Evolutionary conservation across 2,113 vertebrate species (phyloP).

Genomic region (Ameiurus melas): DNA sequence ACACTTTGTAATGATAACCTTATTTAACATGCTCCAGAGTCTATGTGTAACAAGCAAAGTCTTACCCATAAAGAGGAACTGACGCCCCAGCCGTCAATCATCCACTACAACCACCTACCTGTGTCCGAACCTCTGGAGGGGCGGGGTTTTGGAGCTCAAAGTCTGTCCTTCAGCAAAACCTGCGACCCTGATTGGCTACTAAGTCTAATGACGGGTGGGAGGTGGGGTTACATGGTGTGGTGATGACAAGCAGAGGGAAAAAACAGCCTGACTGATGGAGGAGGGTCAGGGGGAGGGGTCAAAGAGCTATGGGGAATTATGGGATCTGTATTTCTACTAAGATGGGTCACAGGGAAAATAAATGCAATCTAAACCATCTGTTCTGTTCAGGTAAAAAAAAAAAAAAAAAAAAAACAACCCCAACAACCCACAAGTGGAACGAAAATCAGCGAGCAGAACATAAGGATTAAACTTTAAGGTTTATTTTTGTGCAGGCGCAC

Average conservation of each 20-base stretch:
- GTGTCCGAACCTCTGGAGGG: slow-evolving; percentile 64
- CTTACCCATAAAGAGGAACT: slow-evolving; percentile 41
- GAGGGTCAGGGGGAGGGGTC: slow-evolving; percentile 52
- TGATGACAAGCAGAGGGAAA: slow-evolving; percentile 58
- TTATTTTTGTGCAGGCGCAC: not conserved
- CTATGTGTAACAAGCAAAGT: slow-evolving; percentile 34
- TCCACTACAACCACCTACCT: slow-evolving; percentile 56
- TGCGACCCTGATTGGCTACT: slow-evolving; percentile 64
- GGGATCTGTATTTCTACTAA: slow-evolving; percentile 43
- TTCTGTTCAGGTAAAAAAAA: not conserved
- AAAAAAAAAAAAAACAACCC: not conserved
- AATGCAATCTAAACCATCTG: slow-evolving; percentile 13
- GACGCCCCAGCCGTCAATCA: slow-evolving; percentile 31
- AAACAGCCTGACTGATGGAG: slow-evolving; percentile 55
- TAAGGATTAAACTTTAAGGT: not conserved
- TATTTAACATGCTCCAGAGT: slow-evolving; percentile 31
- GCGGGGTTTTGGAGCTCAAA: slow-evolving; percentile 52
- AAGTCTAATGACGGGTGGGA: slow-evolving; percentile 54
- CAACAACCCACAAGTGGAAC: not conserved
- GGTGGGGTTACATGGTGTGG: slow-evolving; percentile 59
- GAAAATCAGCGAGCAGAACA: not conserved
- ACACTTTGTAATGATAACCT: not conserved
- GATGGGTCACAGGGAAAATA: not conserved
- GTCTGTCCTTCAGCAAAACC: slow-evolving; percentile 53
- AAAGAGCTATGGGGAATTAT: slow-evolving; percentile 49